These are phyloP conservation scores for Mantis religiosa DNA, from an alignment of 2,888 invertebrate genomes.

Conservation along the genomic window DNA sequence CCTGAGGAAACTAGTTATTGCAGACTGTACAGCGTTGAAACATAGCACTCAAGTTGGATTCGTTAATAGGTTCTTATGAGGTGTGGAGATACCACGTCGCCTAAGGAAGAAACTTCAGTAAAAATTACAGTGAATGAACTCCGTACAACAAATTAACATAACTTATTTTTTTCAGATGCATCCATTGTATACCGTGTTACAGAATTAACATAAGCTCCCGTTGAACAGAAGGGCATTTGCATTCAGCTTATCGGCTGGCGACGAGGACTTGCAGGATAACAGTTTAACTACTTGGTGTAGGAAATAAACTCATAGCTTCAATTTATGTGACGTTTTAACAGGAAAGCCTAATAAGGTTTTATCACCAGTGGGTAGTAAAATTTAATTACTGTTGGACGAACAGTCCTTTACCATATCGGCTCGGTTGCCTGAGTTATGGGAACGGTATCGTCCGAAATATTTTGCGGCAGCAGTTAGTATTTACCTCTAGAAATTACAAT, in stretches of 20 bases:
- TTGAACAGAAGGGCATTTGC: background rate
- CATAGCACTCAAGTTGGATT: too few species aligned
- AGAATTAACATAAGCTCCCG: background rate
- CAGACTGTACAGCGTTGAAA: too few species aligned
- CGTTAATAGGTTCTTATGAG: background rate
- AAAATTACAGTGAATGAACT: background rate
- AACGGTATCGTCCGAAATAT: background rate
- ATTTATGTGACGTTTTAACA: background rate
- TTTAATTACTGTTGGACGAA: background rate
- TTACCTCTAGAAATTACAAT: too few species aligned
- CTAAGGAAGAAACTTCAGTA: background rate
- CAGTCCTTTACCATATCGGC: background rate
- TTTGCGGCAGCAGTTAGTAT: background rate
- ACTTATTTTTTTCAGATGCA: background rate
- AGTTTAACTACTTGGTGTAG: background rate
- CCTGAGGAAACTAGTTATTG: too few species aligned
- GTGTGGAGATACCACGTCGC: background rate
- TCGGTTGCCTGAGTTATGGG: background rate
- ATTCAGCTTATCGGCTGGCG: background rate
- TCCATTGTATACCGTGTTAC: background rate
- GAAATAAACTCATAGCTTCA: background rate
- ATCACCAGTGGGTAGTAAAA: background rate
- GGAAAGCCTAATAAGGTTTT: background rate
- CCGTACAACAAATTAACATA: background rate
- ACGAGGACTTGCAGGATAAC: background rate